phyloP scores from a whole-genome alignment of 2,888 invertebrate genomes.

The Spicauda simplicius region DNA sequence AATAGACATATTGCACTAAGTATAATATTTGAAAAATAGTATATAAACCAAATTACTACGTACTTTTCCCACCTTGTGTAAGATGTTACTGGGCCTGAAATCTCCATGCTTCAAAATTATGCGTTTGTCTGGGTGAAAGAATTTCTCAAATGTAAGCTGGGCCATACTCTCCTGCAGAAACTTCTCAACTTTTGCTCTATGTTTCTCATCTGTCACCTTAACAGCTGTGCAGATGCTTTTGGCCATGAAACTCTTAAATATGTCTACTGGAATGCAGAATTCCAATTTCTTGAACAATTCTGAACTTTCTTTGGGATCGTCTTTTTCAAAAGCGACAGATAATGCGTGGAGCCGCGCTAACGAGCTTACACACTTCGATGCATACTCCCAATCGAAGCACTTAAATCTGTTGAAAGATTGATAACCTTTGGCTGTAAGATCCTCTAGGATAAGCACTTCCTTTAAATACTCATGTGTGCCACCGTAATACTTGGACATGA shows the following conservation, averaged over 20 bases:
- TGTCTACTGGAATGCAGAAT: constrained; percentile 17
- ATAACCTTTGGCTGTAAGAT: constrained; percentile 47
- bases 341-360: constrained; percentile 59
- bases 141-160: constrained; percentile 29
- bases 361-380: constrained; percentile 45
- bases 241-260: constrained; percentile 33
- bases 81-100: constrained; percentile 48
- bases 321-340: constrained; percentile 52
- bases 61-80: constrained; percentile 35
- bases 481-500: constrained; percentile 46
- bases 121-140: constrained; percentile 43
- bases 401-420: constrained; percentile 44
- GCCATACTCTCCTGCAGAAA: neutral
- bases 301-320: constrained; percentile 50
- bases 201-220: constrained; percentile 46
- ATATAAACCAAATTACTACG: neutral
- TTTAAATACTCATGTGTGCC: constrained; percentile 36
- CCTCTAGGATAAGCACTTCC: constrained; percentile 48
- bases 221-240: constrained; percentile 41
- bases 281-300: constrained; percentile 13
- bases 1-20: too few species aligned
- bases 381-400: constrained; percentile 51
- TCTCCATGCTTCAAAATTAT: constrained; percentile 45
- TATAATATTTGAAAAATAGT: too few species aligned
- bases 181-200: constrained; percentile 46